Evolutionary conservation across 2,113 vertebrate genomes (phyloP), one percentile per base, ranked within the genome.

Genomic region (Alces alces): DNA sequence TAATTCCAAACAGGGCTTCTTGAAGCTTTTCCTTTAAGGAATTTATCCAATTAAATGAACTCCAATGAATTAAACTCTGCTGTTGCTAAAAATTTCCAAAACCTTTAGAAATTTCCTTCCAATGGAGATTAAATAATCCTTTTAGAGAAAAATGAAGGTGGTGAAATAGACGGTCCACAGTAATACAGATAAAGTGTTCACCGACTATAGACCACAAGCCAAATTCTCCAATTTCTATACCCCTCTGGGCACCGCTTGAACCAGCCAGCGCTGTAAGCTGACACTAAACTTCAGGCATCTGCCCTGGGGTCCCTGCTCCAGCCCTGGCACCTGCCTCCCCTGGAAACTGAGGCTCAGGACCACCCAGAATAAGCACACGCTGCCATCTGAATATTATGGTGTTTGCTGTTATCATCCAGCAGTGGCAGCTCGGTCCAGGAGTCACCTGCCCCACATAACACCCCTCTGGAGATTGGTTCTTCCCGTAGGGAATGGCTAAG

Each of bases 71-170:
- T 76, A 91, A 76, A 94, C 93, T 86, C 36, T 30, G 5, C 47
- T 76, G 5, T 64, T 86, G 7, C 13, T 96, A 80, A 93, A 96
- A 64, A 61, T 66, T 70, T 57, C 16, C 78, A 94, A 94, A 82
- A 64, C 50, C 57, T 78, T 36, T 82, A 50, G 21, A 93, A 93
- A 96, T 91, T 97, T 21, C 36, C 54, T 93, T 93, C 45, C 57
- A 27, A 19, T 36, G 47, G 33, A 80, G 30, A 95, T 60, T 36
- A 89, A 96, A 64, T 76, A 91, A 88, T 58, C 23, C 1, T 87
- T 61, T 85, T 54, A 19, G 17, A 86, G 36, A 36, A 96, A 96
- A 88, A 79, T 27, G 11, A 89, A 89, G 45, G 76, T 16, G 52
- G 28, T 5, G 1, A 95, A 58, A 86, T 47, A 39, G 10, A 84